Evolutionary conservation across 1,140 invertebrate genomes (phyloP).

Genomic region (Drosophila littoralis): DNA sequence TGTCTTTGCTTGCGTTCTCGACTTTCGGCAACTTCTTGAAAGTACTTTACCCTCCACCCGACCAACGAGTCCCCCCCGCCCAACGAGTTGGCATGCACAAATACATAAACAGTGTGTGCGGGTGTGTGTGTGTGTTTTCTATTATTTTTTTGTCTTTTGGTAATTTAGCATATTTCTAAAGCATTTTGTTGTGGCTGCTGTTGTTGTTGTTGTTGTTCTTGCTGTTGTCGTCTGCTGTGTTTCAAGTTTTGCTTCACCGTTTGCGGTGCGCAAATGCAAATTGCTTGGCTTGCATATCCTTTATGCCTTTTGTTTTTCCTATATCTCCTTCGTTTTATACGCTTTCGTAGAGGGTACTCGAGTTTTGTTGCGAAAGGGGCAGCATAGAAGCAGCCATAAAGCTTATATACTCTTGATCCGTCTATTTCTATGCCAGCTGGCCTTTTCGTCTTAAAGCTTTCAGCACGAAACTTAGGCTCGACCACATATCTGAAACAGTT

Average conservation of each 20-base stretch:
- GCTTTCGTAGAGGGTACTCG: not conserved
- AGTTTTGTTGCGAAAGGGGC: too few species aligned
- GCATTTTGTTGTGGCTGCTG: conserved; percentile 52
- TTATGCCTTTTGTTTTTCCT: conserved; percentile 21
- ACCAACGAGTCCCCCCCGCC: not conserved
- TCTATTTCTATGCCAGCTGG: too few species aligned
- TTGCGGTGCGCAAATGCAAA: conserved; percentile 81
- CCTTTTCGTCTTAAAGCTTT: too few species aligned
- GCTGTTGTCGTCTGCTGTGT: conserved; percentile 56
- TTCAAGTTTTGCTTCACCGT: conserved; percentile 73
- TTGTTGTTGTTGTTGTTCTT: conserved; percentile 58
- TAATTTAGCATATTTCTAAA: conserved; percentile 80
- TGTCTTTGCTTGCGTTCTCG: conserved; percentile 53
- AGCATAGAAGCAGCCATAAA: too few species aligned
- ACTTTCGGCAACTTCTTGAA: conserved; percentile 74
- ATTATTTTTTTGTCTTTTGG: conserved; percentile 74
- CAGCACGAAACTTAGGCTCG: too few species aligned
- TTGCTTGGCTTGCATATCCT: conserved; percentile 77
- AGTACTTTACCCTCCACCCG: conserved; percentile 51
- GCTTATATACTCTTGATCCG: too few species aligned
- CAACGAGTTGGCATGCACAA: conserved; percentile 11
- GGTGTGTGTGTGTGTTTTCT: conserved; percentile 29
- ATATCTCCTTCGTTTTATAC: not conserved
- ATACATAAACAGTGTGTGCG: conserved; percentile 45
- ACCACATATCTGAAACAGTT: too few species aligned